These are phyloP conservation scores for Epinephelus moara DNA, from an alignment of 2,113 vertebrate genomes.

Conservation along the genomic window DNA sequence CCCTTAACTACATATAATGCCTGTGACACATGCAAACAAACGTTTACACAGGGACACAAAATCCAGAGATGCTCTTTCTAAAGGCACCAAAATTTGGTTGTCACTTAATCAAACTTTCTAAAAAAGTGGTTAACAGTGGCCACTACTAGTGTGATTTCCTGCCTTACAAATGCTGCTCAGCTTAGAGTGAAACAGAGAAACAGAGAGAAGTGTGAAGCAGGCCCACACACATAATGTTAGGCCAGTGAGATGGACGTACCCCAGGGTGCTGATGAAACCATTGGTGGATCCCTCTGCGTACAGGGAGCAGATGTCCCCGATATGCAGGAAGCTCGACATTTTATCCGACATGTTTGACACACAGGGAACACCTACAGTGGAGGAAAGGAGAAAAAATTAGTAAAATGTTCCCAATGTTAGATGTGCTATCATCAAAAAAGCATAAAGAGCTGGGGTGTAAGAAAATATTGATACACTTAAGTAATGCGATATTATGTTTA, in stretches of 20 bases:
- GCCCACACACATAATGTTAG: conserved; percentile 19
- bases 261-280: conserved; percentile 98
- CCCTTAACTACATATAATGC: background rate
- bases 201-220: conserved; percentile 22
- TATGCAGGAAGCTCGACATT: conserved; percentile 98
- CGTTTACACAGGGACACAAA: background rate
- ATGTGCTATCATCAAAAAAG: background rate
- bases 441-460: background rate
- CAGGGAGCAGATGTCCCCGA: conserved; percentile 98
- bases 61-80: background rate
- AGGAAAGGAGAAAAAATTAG: conserved; percentile 14
- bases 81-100: background rate
- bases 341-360: conserved; percentile 94
- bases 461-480: too few species aligned
- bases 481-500: too few species aligned
- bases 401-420: background rate
- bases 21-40: background rate
- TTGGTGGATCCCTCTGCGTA: conserved; percentile 98
- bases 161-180: conserved; percentile 8
- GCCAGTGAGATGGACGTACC: conserved; percentile 84
- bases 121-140: background rate
- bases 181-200: background rate
- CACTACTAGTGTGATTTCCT: background rate
- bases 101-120: background rate
- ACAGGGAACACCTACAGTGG: conserved; percentile 75